Evolutionary conservation across 1,140 invertebrate genomes (phyloP).

Genomic region (Capitella teleta): DNA sequence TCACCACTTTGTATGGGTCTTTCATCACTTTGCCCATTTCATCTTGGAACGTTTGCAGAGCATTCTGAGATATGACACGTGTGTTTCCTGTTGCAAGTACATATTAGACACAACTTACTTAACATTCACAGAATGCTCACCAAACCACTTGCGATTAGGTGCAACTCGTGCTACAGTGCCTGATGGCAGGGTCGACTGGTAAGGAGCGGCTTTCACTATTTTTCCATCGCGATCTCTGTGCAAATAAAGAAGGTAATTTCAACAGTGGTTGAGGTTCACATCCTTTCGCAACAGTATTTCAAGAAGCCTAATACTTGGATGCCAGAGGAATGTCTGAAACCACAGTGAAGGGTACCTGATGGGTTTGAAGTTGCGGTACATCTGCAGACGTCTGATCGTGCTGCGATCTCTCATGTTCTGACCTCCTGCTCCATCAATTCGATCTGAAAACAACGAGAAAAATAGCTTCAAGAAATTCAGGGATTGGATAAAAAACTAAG

Average conservation of each 20-base stretch:
- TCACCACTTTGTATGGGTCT: conserved; percentile 94
- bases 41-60: conserved; percentile 92
- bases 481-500: background rate
- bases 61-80: conserved; percentile 72
- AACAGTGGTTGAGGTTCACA: too few relatives aligned
- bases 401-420: conserved; percentile 73
- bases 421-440: conserved; percentile 55
- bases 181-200: conserved; percentile 75
- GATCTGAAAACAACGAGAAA: conserved; percentile 18
- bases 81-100: conserved; percentile 46
- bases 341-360: conserved; percentile 51
- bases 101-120: background rate
- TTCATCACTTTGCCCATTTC: conserved; percentile 86
- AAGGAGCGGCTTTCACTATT: conserved; percentile 87
- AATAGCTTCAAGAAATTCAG: background rate
- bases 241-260: conserved; percentile 2
- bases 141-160: conserved; percentile 97
- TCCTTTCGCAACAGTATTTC: background rate
- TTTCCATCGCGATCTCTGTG: conserved; percentile 69
- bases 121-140: conserved; percentile 48
- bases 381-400: conserved; percentile 90
- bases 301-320: background rate
- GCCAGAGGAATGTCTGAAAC: background rate
- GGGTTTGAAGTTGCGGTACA: conserved; percentile 95
- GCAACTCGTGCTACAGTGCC: conserved; percentile 88